phyloP scores from a whole-genome alignment of 2,113 vertebrate species.

The Phaetusa simplex region DNA sequence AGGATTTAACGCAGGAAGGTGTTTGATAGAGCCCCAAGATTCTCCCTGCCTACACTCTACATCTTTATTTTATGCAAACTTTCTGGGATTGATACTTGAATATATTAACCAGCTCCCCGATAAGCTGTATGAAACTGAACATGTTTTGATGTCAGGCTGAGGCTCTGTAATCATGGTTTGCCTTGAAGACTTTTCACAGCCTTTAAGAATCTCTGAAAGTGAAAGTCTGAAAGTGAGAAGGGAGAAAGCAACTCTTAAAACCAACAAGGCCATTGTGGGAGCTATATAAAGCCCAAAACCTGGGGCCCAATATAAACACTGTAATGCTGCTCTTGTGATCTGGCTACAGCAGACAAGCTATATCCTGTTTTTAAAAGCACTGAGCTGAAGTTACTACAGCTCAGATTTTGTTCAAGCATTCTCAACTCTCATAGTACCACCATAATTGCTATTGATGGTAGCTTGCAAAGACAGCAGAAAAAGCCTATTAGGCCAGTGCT shows the following conservation, averaged over 20 bases:
- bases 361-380: constrained; percentile 15
- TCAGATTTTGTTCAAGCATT: neutral
- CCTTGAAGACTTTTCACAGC: neutral
- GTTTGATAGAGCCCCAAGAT: neutral
- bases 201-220: neutral
- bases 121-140: neutral
- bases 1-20: neutral
- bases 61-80: neutral
- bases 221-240: neutral
- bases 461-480: neutral
- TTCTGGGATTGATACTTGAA: neutral
- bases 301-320: neutral
- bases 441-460: neutral
- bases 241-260: neutral
- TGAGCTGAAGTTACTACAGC: neutral
- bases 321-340: neutral
- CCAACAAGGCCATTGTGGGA: neutral
- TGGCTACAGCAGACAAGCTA: neutral
- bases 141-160: neutral
- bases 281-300: neutral
- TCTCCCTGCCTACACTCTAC: neutral
- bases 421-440: neutral
- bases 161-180: neutral
- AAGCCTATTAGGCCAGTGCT: neutral
- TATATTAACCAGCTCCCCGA: neutral